These are phyloP conservation scores for Porites lutea DNA, from an alignment of 64 coral and sea anemone species.

Conservation along the genomic window DNA sequence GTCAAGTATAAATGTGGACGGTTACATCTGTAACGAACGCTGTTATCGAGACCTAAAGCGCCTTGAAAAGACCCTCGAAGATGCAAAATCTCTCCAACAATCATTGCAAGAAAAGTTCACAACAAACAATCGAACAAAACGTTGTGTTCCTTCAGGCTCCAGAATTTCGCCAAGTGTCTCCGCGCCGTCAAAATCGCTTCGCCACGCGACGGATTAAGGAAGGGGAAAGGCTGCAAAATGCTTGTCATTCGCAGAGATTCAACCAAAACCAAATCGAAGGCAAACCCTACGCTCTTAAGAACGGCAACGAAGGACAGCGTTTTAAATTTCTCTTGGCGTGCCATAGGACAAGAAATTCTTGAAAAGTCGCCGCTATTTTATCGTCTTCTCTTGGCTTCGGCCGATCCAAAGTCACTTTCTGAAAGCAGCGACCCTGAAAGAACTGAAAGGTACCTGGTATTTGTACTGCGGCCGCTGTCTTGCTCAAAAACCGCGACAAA, in stretches of 20 bases:
- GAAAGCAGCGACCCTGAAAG: background rate
- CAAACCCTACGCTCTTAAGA: background rate
- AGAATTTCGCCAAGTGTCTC: constrained; percentile 12
- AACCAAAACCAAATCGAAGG: constrained; percentile 19
- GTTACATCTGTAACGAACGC: constrained; percentile 16
- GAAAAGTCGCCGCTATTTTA: constrained; percentile 31
- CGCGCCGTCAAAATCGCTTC: background rate
- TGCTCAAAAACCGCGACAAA: constrained; percentile 26
- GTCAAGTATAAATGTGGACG: constrained; percentile 20
- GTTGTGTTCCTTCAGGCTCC: constrained; percentile 11
- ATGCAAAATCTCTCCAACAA: background rate
- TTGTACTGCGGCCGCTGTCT: background rate
- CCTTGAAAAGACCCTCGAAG: background rate
- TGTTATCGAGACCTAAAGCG: background rate
- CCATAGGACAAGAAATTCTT: constrained; percentile 38
- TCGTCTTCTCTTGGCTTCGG: background rate
- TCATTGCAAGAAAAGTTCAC: background rate
- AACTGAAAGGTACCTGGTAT: constrained; percentile 34
- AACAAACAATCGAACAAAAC: background rate
- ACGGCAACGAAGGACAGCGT: constrained; percentile 25
- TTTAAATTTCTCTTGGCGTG: constrained; percentile 35
- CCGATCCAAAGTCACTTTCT: background rate
- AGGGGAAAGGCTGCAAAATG: constrained; percentile 3
- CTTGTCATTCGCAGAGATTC: constrained; percentile 14
- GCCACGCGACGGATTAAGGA: constrained; percentile 8